Base-by-base conservation (phyloP, 2,888 invertebrate species). In the Erebia epiphron region DNA sequence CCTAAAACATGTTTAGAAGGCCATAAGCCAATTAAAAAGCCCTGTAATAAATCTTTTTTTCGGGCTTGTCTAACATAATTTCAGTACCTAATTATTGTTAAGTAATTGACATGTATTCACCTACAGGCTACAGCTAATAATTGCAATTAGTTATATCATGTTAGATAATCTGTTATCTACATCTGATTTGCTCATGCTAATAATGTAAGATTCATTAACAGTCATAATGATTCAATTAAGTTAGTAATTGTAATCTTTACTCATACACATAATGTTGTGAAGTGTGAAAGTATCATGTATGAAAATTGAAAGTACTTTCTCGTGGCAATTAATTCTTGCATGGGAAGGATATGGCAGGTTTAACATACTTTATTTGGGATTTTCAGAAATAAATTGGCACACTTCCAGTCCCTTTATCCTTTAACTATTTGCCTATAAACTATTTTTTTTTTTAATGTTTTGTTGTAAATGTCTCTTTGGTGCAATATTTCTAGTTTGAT, bases 101-200 rank as follows among this genome's bases (percentile, higher is more conserved):
- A 26, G 11, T 14, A 57, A 14, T 35, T 57, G 35, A 57, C 26
- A 58, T 58, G 57, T 58, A 35, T 14, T 14, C 14, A 14, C 26
- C 26, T 26, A 26, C 26, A 26, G 26, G 35, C 2, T 54, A 54
- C 18, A 54, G 35, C 57, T 58, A 58, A 57, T 35, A 8, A 60
- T 46, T 43, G 61, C 61, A 61, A 61, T 61, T 61, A 61, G 43
- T 16, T 46, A 18, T 61, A n/a, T 16, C 41, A n/a, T 60, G 41
- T 60, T 43, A n/a, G 16, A 60, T 60, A 60, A 60, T 43, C 18
- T 61, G 4, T 43, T 61, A 61, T 61, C 61, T 61, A 61, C 61
- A 61, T 61, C 61, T 61, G 61, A 16, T 61, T 61, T 46, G 13
- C 11, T 61, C 18, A 46, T 43, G 61, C 16, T 46, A 61, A 61